phyloP scores from a whole-genome alignment of 2,113 vertebrate genomes.

The Chaetops frenatus region DNA sequence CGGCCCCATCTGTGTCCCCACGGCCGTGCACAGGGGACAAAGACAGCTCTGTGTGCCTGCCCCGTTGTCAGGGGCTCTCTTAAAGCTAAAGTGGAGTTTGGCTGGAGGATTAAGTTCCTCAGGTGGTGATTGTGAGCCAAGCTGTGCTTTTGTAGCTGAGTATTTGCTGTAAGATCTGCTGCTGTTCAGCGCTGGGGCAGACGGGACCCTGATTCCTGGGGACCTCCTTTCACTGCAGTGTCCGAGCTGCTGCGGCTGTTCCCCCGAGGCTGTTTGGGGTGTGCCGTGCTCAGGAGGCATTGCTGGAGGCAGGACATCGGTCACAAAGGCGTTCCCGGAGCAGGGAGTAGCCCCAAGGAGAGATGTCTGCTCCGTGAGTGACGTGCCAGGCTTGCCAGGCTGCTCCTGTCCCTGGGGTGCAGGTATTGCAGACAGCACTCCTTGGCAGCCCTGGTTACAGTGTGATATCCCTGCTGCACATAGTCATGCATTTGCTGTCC shows the following conservation, averaged over 20 bases:
- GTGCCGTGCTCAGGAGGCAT: rapidly evolving
- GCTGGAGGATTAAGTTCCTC: background rate
- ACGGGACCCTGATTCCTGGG: rapidly evolving
- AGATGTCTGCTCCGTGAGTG: rapidly evolving
- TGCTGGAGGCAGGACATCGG: background rate
- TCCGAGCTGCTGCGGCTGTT: background rate
- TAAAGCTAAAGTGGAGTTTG: background rate
- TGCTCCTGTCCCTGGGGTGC: background rate
- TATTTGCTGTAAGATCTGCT: background rate
- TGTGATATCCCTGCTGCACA: rapidly evolving
- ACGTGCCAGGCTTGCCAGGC: background rate
- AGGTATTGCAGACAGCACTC: rapidly evolving
- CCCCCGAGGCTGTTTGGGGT: rapidly evolving
- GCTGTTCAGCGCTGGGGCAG: background rate
- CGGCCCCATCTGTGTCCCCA: rapidly evolving
- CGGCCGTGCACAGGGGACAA: background rate
- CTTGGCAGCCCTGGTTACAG: background rate
- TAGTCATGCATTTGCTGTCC: background rate
- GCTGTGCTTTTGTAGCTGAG: background rate
- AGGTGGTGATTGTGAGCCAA: background rate
- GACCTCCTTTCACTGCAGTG: background rate
- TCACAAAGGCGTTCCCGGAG: background rate
- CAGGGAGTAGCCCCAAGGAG: background rate
- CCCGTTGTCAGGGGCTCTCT: background rate
- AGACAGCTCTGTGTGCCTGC: background rate